These are phyloP conservation scores for Lagorchestes hirsutus DNA, from an alignment of 2,797 vertebrate genomes.

Conservation along the genomic window DNA sequence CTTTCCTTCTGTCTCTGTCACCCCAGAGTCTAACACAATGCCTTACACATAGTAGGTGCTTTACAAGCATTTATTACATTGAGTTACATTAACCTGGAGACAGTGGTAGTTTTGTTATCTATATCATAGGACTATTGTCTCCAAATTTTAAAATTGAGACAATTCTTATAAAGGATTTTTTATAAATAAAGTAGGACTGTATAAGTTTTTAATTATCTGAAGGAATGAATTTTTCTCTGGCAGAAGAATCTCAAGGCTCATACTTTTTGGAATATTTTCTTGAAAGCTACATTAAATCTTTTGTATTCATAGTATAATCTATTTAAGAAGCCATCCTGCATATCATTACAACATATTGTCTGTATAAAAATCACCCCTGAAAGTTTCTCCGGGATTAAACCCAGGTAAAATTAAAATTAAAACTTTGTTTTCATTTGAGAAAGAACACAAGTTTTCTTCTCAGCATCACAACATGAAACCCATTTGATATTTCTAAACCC, in stretches of 20 bases:
- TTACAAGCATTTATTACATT: background rate
- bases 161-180: background rate
- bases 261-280: background rate
- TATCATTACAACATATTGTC: background rate
- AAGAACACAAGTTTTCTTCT: constrained; percentile 51
- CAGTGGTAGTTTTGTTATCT: background rate
- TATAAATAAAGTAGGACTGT: background rate
- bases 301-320: background rate
- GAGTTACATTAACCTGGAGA: background rate
- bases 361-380: constrained; percentile 22
- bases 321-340: background rate
- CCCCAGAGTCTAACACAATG: background rate
- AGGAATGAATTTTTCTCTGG: background rate
- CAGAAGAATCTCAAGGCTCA: background rate
- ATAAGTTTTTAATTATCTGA: background rate
- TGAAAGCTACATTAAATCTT: background rate
- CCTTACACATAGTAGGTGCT: background rate
- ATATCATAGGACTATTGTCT: background rate
- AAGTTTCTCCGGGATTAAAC: constrained; percentile 47
- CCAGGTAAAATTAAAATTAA: too few relatives aligned
- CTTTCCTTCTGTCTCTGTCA: background rate
- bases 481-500: constrained; percentile 65
- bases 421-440: constrained; percentile 41
- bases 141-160: background rate
- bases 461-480: constrained; percentile 61